Evolutionary conservation across 1,140 invertebrate species (phyloP).

Genomic region (Pentalonia nigronervosa): DNA sequence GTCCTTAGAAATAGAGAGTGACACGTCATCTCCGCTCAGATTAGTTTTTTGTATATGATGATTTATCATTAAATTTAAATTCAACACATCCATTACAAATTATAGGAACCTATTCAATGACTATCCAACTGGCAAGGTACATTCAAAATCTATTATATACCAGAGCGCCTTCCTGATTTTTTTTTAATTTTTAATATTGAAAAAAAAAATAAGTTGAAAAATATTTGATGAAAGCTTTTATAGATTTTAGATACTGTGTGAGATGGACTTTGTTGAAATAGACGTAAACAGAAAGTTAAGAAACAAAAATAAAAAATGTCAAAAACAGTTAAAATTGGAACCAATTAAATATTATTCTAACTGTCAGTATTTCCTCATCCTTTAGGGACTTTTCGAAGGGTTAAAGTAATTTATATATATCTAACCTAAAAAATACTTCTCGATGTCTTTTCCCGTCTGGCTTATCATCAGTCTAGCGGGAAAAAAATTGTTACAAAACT

Average conservation of each 20-base stretch:
- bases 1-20: no score
- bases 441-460: background rate
- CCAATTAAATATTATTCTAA: slow-evolving; percentile 36
- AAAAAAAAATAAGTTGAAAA: background rate
- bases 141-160: no score
- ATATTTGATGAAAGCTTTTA: background rate
- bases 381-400: slow-evolving; percentile 18
- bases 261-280: background rate
- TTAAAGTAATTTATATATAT: slow-evolving; percentile 27
- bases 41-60: no score
- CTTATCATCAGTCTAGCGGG: slow-evolving; percentile 23
- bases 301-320: background rate
- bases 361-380: background rate
- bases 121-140: no score
- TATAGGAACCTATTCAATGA: no score
- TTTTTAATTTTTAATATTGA: background rate
- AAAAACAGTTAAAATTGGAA: slow-evolving; percentile 16
- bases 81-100: no score
- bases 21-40: no score
- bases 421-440: slow-evolving; percentile 5
- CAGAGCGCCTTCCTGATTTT: background rate
- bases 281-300: background rate
- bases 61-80: no score
- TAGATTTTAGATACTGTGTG: background rate
- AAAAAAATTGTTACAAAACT: slow-evolving; percentile 2